Evolutionary conservation across 2,888 invertebrate genomes (phyloP).

Genomic region (Meganola albula): DNA sequence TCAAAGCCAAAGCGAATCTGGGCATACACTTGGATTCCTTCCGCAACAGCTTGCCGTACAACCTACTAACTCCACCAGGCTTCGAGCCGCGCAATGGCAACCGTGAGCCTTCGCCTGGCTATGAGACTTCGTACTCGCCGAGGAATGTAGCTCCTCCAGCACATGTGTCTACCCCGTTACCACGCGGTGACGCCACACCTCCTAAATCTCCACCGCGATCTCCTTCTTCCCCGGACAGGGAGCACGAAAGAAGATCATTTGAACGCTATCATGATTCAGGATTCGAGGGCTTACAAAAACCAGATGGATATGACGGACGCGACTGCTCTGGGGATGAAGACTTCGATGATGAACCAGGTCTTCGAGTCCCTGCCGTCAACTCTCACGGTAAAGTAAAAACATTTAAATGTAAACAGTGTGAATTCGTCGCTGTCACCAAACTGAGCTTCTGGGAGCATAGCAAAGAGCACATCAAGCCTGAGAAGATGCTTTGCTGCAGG

Average conservation of each 20-base stretch:
- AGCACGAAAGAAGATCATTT: slow-evolving; percentile 51
- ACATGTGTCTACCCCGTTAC: slow-evolving; percentile 57
- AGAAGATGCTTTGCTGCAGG: slow-evolving; percentile 93
- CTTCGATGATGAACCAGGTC: slow-evolving; percentile 77
- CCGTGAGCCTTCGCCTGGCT: slow-evolving; percentile 52
- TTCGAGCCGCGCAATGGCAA: slow-evolving; percentile 60
- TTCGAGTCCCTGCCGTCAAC: slow-evolving; percentile 81
- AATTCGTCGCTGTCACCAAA: slow-evolving; percentile 90
- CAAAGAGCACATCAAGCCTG: slow-evolving; percentile 93
- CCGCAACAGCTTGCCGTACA: slow-evolving; percentile 73
- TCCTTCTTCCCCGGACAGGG: slow-evolving; percentile 51
- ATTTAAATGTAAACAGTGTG: slow-evolving; percentile 95
- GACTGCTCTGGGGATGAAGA: slow-evolving; percentile 73
- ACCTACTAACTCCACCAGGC: slow-evolving; percentile 79
- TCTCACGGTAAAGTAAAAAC: slow-evolving; percentile 91
- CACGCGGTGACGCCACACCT: slow-evolving; percentile 60
- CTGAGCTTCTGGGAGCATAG: slow-evolving; percentile 96
- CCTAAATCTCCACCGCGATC: slow-evolving; percentile 66
- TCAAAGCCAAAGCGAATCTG: slow-evolving; percentile 66
- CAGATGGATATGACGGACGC: slow-evolving; percentile 63
- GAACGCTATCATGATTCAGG: slow-evolving; percentile 73
- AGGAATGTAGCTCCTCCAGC: slow-evolving; percentile 46
- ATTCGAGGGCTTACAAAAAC: slow-evolving; percentile 57
- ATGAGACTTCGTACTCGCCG: slow-evolving; percentile 55
- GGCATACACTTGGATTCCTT: slow-evolving; percentile 62